Evolutionary conservation across 2,113 vertebrate genomes (phyloP), one percentile per base, ranked within the genome.

Genomic region (Chloropsis cyanopogon): DNA sequence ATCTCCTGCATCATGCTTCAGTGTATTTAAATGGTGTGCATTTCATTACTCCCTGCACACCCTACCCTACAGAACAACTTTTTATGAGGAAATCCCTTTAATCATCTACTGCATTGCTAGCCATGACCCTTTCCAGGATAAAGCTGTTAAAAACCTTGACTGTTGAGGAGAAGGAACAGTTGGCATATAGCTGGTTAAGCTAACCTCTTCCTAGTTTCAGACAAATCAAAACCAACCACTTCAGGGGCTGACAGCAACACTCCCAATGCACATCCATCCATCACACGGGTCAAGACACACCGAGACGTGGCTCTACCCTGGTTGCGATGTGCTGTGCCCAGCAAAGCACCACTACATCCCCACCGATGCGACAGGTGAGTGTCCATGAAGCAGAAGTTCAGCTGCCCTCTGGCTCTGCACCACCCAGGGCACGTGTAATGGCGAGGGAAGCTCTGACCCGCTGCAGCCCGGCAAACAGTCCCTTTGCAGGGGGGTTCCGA

Each of bases 291-390:
- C 52, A 70, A 81, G 24, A 66, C 26, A 29, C 41, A 12, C 4
- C 5, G 14, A 39, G 16, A 20, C 41, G 14, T 1, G 24, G 47
- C 16, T 41, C 20, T 22, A 8, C 14, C 9, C 7, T 35, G 56
- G 14, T 10, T 26, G 37, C 3, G 35, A 59, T 1, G 18, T 11
- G 13, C 56, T 11, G 33, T 6, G 44, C 41, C 12, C 49, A 46
- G 25, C 28, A 10, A 64, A 28, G n/a, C 64, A 26, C 6, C 33
- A 2, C 31, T 11, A 3, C 44, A 13, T 3, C 29, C 41, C 35
- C 53, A 17, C 2, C n/a, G 6, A 8, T 0, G 4, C 1, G 2
- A 14, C 33, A 23, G 15, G 5, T 2, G 4, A 13, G 10, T 0
- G 5, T 2, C 26, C 11, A 1, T 3, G 4, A 7, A 13, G 13